phyloP scores from a whole-genome alignment of 2,797 vertebrate genomes.

The Taenioides sp. region DNA sequence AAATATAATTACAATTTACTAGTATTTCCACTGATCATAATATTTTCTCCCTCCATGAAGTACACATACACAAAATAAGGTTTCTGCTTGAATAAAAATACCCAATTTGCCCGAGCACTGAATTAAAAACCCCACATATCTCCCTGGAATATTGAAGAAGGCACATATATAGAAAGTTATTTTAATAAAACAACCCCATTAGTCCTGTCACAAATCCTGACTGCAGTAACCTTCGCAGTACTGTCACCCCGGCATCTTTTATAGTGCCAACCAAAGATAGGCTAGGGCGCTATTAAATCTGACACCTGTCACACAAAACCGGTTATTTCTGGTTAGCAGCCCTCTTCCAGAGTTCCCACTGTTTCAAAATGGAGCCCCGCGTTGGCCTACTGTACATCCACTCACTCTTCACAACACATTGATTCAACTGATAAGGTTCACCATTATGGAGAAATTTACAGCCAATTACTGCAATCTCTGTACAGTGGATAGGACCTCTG shows the following conservation, averaged over 20 bases:
- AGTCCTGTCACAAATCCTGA: slow-evolving; percentile 5
- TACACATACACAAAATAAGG: neutral
- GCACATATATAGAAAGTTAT: slow-evolving; percentile 22
- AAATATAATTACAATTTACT: too few relatives aligned
- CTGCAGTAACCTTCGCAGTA: slow-evolving; percentile 11
- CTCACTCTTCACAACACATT: slow-evolving; percentile 35
- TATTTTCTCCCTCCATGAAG: slow-evolving; percentile 2
- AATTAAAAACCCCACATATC: slow-evolving; percentile 6
- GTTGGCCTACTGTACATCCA: slow-evolving; percentile 11
- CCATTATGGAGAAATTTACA: slow-evolving; percentile 39
- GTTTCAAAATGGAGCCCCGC: slow-evolving; percentile 20
- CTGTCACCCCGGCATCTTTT: slow-evolving; percentile 12
- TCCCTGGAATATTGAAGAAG: slow-evolving; percentile 19
- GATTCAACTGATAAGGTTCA: slow-evolving; percentile 37
- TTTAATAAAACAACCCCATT: slow-evolving; percentile 32
- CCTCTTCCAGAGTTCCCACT: slow-evolving; percentile 16
- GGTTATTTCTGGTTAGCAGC: slow-evolving; percentile 26
- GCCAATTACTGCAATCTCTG: slow-evolving; percentile 66
- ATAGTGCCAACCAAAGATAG: slow-evolving; percentile 10
- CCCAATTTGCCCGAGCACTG: neutral
- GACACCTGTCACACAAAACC: slow-evolving; percentile 23
- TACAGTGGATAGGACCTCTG: slow-evolving; percentile 45
- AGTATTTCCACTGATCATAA: neutral
- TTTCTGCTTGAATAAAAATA: neutral
- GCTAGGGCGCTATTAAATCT: slow-evolving; percentile 15